A percentile compares a stretch with the other conserved stretches of the same genome.
Evolutionary conservation across 2,888 invertebrate genomes (phyloP).

Genomic region (Drosophila subquinaria): DNA sequence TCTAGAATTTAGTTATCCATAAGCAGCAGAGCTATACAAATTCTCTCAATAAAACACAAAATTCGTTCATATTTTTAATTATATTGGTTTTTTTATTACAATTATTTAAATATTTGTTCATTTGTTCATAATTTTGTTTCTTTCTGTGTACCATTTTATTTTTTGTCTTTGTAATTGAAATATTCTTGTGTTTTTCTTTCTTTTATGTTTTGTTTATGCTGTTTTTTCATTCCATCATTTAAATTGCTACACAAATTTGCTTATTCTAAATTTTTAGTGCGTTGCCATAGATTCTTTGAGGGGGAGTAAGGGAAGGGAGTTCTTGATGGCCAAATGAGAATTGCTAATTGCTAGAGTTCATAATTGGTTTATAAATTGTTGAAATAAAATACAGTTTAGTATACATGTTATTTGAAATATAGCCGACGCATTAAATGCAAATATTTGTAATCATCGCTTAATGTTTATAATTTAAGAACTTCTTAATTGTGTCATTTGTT

Average conservation of each 20-base stretch:
- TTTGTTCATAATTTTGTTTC: slow-evolving; percentile 48
- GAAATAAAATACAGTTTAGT: slow-evolving; percentile 73
- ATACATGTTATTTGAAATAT: slow-evolving; percentile 62
- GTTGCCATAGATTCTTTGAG: slow-evolving; percentile 47
- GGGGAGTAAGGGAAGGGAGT: neutral
- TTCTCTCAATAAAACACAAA: slow-evolving; percentile 12
- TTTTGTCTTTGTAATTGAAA: slow-evolving; percentile 71
- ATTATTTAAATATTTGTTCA: slow-evolving; percentile 78
- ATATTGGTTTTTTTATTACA: slow-evolving; percentile 79
- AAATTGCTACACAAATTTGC: slow-evolving; percentile 73
- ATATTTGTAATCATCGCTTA: slow-evolving; percentile 60
- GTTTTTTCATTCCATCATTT: slow-evolving; percentile 46
- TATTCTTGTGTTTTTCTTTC: slow-evolving; percentile 39
- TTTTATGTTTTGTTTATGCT: slow-evolving; percentile 37
- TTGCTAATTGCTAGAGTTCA: slow-evolving; percentile 61
- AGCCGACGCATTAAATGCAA: slow-evolving; percentile 80
- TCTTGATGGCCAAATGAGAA: slow-evolving; percentile 64
- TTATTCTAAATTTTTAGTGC: slow-evolving; percentile 69
- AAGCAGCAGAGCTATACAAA: neutral
- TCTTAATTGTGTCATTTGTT: slow-evolving; percentile 29
- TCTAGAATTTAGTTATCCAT: neutral
- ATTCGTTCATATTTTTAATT: slow-evolving; percentile 49
- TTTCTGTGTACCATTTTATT: slow-evolving; percentile 71
- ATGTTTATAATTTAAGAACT: slow-evolving; percentile 39
- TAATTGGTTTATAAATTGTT: slow-evolving; percentile 71